These are phyloP conservation scores for Sarcophaga caerulescens DNA, from an alignment of 2,888 invertebrate species.

Conservation along the genomic window DNA sequence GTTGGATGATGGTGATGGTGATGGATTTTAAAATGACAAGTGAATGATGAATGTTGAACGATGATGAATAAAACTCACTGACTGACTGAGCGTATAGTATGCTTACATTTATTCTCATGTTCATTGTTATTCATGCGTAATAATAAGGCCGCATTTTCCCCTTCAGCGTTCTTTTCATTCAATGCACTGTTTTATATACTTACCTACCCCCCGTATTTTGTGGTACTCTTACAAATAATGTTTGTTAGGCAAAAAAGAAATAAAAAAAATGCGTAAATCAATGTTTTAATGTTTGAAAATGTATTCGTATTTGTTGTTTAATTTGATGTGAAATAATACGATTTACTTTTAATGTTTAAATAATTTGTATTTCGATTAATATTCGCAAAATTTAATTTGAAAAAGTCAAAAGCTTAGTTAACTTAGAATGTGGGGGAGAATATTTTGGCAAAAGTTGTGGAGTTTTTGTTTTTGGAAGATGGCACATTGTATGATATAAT, in stretches of 20 bases:
- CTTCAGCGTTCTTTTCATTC: background rate
- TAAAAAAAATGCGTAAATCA: background rate
- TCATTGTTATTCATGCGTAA: conserved; percentile 34
- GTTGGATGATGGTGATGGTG: background rate
- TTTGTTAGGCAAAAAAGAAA: background rate
- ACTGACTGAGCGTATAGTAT: background rate
- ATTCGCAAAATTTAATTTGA: too few species aligned
- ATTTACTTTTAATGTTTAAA: too few species aligned
- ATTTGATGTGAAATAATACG: conserved; percentile 1
- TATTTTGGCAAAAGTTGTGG: too few species aligned
- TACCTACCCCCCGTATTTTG: background rate
- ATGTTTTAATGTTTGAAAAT: background rate
- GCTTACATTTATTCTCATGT: conserved; percentile 6
- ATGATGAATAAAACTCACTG: background rate
- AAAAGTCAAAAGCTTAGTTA: too few species aligned
- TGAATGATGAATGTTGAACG: conserved; percentile 54
- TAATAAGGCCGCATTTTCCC: conserved; percentile 13
- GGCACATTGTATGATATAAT: too few species aligned
- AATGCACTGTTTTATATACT: background rate
- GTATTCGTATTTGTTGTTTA: background rate
- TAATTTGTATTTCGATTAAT: too few species aligned
- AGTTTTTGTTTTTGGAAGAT: too few species aligned
- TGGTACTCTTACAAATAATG: background rate
- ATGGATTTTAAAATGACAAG: conserved; percentile 61
- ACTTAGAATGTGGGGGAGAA: too few species aligned